Evolutionary conservation across 2,797 vertebrate genomes (phyloP).

Genomic region (Amniataba percoides): DNA sequence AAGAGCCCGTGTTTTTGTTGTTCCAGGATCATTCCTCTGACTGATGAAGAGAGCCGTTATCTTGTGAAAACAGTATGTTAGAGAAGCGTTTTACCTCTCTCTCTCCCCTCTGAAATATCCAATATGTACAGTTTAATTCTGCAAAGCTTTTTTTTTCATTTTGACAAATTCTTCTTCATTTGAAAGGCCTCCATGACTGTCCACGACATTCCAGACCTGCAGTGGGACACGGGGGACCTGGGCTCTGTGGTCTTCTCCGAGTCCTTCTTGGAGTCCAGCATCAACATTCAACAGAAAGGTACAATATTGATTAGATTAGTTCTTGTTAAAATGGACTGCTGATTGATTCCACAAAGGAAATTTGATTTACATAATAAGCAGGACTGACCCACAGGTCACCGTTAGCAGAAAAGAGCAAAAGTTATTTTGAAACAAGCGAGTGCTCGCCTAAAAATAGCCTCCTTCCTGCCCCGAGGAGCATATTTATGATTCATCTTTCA

Average conservation of each 20-base stretch:
- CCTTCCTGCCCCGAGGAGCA: constrained; percentile 5
- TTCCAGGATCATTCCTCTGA: constrained; percentile 89
- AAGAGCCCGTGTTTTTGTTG: constrained; percentile 12
- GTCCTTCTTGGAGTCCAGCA: constrained; percentile 93
- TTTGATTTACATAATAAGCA: constrained; percentile 38
- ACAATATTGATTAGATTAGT: constrained; percentile 28
- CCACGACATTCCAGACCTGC: constrained; percentile 92
- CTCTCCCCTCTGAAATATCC: neutral
- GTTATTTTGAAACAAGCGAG: constrained; percentile 10
- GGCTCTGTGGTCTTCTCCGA: constrained; percentile 97
- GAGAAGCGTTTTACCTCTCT: neutral
- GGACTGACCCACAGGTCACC: constrained; percentile 15
- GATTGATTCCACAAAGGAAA: constrained; percentile 42
- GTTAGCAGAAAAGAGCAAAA: constrained; percentile 26
- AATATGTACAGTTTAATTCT: neutral
- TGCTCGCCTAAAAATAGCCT: constrained; percentile 41
- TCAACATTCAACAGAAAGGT: constrained; percentile 94
- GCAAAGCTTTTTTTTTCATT: neutral
- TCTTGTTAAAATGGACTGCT: constrained; percentile 28
- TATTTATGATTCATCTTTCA: constrained; percentile 33
- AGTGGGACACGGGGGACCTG: constrained; percentile 82
- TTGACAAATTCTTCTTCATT: neutral
- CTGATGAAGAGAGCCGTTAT: constrained; percentile 87
- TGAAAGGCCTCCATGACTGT: constrained; percentile 92
- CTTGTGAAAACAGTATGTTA: constrained; percentile 94